A percentile compares a stretch with the other conserved stretches of the same genome.
These are phyloP conservation scores for Haliaeetus leucogaster DNA, from an alignment of 2,113 vertebrate species.

Conservation along the genomic window DNA sequence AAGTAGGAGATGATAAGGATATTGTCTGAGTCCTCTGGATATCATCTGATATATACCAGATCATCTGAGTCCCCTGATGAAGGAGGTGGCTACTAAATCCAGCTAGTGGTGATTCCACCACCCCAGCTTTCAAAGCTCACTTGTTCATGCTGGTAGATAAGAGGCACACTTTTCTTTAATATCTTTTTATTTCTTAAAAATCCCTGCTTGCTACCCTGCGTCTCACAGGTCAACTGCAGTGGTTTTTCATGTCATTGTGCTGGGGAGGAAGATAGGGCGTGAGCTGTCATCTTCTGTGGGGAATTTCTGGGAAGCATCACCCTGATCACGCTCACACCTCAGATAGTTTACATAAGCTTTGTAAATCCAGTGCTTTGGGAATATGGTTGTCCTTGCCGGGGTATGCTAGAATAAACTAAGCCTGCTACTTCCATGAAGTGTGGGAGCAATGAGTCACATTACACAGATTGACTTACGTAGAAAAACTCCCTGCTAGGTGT, in stretches of 20 bases:
- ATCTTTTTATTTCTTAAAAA: neutral
- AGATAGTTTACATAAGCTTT: neutral
- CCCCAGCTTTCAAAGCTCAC: neutral
- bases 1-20: neutral
- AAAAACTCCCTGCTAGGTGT: slow-evolving; percentile 57
- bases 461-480: neutral
- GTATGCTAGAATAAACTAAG: neutral
- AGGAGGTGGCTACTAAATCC: neutral
- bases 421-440: slow-evolving; percentile 2
- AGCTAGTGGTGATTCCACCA: neutral
- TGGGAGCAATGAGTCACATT: slow-evolving; percentile 55
- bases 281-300: neutral
- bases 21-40: neutral
- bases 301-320: neutral
- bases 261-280: neutral
- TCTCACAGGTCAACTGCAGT: neutral
- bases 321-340: fast-evolving
- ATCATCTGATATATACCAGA: neutral
- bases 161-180: too few species aligned
- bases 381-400: neutral
- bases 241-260: fast-evolving
- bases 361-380: neutral
- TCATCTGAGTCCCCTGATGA: neutral
- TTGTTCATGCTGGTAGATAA: neutral
- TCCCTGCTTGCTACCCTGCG: neutral